phyloP scores from a whole-genome alignment of 2,113 vertebrate genomes.

The Oplegnathus fasciatus region DNA sequence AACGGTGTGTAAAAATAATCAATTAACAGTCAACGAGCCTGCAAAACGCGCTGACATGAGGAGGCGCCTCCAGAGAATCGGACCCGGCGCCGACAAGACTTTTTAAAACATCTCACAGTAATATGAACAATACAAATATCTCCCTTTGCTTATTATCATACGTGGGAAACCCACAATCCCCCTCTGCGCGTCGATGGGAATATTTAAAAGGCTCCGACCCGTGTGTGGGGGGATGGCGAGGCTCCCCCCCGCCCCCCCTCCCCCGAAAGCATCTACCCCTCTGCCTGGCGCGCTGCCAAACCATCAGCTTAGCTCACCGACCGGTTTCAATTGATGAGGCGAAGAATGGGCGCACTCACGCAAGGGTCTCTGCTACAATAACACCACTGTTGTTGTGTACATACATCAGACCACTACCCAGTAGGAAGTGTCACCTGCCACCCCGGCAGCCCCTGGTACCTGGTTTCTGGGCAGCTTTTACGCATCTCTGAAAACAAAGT shows the following conservation, averaged over 20 bases:
- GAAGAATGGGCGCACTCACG: conserved; percentile 71
- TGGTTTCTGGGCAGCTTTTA: background rate
- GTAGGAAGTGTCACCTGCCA: conserved; percentile 58
- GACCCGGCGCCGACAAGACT: background rate
- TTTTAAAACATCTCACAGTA: background rate
- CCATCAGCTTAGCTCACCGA: conserved; percentile 66
- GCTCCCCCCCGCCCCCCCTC: no score
- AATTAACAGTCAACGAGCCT: background rate
- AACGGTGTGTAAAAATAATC: background rate
- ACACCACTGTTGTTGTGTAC: conserved; percentile 63
- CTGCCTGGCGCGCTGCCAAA: conserved; percentile 64
- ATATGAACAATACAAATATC: background rate
- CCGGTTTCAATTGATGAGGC: conserved; percentile 60
- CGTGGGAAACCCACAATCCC: conserved; percentile 1
- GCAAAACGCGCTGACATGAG: background rate
- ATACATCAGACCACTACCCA: conserved; percentile 37
- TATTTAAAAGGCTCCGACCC: conserved; percentile 42
- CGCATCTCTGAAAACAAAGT: conserved; percentile 9
- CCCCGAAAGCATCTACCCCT: conserved; percentile 36
- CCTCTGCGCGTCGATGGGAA: background rate
- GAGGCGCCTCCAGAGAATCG: no score
- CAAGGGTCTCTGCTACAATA: conserved; percentile 65
- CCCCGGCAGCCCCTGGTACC: conserved; percentile 36
- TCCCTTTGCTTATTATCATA: background rate
- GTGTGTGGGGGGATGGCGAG: conserved; percentile 14